These are phyloP conservation scores for Dendrolimus kikuchii DNA, from an alignment of 1,140 invertebrate genomes.

Conservation along the genomic window DNA sequence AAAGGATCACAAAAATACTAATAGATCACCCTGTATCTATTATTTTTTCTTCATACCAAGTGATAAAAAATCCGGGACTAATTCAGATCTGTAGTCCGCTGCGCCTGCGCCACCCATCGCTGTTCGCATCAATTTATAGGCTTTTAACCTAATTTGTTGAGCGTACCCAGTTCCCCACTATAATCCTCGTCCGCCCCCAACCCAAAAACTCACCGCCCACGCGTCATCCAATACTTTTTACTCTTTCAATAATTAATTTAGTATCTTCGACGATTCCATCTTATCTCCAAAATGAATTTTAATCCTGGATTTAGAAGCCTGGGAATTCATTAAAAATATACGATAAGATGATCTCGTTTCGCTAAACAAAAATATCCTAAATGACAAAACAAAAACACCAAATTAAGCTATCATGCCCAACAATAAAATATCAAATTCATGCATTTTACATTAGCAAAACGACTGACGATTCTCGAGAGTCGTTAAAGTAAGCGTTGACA, in stretches of 20 bases:
- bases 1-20: conserved; percentile 1
- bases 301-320: conserved; percentile 28
- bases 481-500: conserved; percentile 49
- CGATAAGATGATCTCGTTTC: conserved; percentile 27
- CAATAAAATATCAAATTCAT: conserved; percentile 55
- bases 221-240: conserved; percentile 25
- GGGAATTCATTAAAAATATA: conserved; percentile 22
- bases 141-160: conserved; percentile 69
- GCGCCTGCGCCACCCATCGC: conserved; percentile 58
- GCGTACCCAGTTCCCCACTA: conserved; percentile 13
- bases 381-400: conserved; percentile 31
- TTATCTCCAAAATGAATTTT: conserved; percentile 30
- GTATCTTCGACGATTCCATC: conserved; percentile 19
- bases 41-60: conserved; percentile 52
- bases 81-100: conserved; percentile 48
- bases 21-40: conserved; percentile 42
- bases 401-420: conserved; percentile 54
- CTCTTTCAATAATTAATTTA: conserved; percentile 36
- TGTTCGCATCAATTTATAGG: conserved; percentile 65
- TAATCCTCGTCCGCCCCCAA: conserved; percentile 8
- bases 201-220: conserved; percentile 27
- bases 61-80: conserved; percentile 63
- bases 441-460: conserved; percentile 58
- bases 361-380: conserved; percentile 25
- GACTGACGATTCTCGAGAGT: conserved; percentile 37